Evolutionary conservation across 2,888 invertebrate genomes (phyloP).

Genomic region (Monopis laevigella): DNA sequence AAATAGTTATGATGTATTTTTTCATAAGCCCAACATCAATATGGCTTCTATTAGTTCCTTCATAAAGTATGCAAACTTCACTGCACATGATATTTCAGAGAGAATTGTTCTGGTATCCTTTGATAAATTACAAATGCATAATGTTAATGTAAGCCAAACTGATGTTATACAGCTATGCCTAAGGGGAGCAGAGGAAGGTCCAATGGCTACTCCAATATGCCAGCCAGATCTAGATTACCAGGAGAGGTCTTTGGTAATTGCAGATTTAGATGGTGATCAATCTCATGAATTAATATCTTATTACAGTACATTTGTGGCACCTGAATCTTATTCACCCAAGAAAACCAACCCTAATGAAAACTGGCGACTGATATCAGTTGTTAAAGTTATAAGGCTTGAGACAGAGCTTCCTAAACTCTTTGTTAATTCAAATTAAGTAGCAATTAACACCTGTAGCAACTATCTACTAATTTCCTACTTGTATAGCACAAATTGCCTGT

Average conservation of each 20-base stretch:
- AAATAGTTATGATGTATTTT: slow-evolving; percentile 48
- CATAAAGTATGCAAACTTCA: slow-evolving; percentile 54
- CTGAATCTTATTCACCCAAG: slow-evolving; percentile 42
- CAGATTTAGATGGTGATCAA: slow-evolving; percentile 79
- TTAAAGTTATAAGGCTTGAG: slow-evolving; percentile 75
- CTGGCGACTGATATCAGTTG: slow-evolving; percentile 74
- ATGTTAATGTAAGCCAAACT: slow-evolving; percentile 82
- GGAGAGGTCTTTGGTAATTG: slow-evolving; percentile 76
- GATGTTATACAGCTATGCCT: slow-evolving; percentile 79
- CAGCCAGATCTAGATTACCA: slow-evolving; percentile 81
- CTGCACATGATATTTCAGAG: slow-evolving; percentile 72
- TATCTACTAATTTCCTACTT: background rate
- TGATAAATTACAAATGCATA: slow-evolving; percentile 76
- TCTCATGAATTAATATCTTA: slow-evolving; percentile 83
- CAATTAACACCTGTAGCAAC: background rate
- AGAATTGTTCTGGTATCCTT: slow-evolving; percentile 81
- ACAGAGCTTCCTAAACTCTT: slow-evolving; percentile 78
- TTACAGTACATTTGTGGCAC: slow-evolving; percentile 70
- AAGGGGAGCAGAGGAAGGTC: slow-evolving; percentile 37
- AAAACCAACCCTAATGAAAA: slow-evolving; percentile 43
- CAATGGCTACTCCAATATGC: slow-evolving; percentile 52
- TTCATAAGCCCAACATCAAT: slow-evolving; percentile 42
- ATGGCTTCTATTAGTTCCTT: slow-evolving; percentile 50
- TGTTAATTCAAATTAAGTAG: slow-evolving; percentile 25
- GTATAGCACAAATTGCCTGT: no score